These are phyloP conservation scores for Hydrocynus forskahlii DNA, from an alignment of 2,797 vertebrate genomes.

Conservation along the genomic window DNA sequence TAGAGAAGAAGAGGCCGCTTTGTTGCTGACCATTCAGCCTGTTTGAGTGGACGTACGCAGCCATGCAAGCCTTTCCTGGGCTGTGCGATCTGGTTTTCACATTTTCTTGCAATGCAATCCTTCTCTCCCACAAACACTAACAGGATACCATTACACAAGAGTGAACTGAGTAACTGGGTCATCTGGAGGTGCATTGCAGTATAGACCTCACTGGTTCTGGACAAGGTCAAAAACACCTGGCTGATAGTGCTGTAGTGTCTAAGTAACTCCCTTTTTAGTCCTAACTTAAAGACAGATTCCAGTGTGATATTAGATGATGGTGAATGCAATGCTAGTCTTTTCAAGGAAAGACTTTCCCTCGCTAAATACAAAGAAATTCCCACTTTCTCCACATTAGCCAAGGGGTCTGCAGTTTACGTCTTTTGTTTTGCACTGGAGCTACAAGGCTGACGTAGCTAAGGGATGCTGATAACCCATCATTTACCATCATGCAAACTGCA, in stretches of 20 bases:
- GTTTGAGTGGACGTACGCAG: constrained; percentile 22
- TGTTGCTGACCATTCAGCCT: constrained; percentile 49
- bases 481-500: too few relatives aligned
- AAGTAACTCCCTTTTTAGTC: not conserved
- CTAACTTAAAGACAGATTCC: not conserved
- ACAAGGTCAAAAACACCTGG: not conserved
- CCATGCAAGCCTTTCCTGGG: constrained; percentile 30
- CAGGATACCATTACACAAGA: constrained; percentile 26
- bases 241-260: not conserved
- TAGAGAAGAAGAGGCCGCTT: constrained; percentile 50
- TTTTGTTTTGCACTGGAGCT: too few relatives aligned
- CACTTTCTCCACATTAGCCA: too few relatives aligned
- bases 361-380: too few relatives aligned
- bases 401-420: too few relatives aligned
- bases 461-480: too few relatives aligned
- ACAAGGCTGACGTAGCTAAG: too few relatives aligned
- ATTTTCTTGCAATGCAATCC: constrained; percentile 32
- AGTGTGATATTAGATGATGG: not conserved
- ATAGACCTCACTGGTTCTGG: not conserved
- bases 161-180: constrained; percentile 7
- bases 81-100: constrained; percentile 46
- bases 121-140: constrained; percentile 30
- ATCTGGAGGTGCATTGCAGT: constrained; percentile 17
- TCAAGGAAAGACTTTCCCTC: too few relatives aligned
- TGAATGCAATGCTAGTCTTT: too few relatives aligned